phyloP scores from a whole-genome alignment of 2,113 vertebrate species.

The Eonycteris spelaea region DNA sequence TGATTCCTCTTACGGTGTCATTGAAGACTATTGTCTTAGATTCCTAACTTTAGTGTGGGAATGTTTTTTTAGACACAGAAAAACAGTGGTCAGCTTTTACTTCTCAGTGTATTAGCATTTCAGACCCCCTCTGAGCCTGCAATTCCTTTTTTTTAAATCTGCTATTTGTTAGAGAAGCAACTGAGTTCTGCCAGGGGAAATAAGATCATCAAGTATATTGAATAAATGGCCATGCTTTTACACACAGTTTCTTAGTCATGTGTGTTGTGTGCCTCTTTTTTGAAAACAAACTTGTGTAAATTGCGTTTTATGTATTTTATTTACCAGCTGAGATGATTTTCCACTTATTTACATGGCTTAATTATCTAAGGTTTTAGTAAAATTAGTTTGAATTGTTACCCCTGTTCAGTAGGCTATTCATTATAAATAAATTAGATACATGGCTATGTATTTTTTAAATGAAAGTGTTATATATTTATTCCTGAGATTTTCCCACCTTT shows the following conservation, averaged over 20 bases:
- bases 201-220: not conserved
- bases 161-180: not conserved
- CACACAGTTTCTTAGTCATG: not conserved
- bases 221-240: not conserved
- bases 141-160: not conserved
- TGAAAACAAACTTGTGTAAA: not conserved
- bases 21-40: not conserved
- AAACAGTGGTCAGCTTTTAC: not conserved
- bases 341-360: not conserved
- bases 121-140: not conserved
- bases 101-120: not conserved
- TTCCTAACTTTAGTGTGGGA: not conserved
- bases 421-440: not conserved
- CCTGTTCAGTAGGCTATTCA: not conserved
- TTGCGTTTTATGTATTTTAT: not conserved
- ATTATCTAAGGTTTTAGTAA: not conserved
- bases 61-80: not conserved
- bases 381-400: not conserved
- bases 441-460: not conserved
- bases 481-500: not conserved
- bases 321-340: not conserved
- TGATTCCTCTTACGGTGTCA: not conserved
- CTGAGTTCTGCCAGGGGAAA: not conserved
- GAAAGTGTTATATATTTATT: not conserved
- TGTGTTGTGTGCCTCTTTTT: not conserved